Evolutionary conservation across 2,113 vertebrate genomes (phyloP).

Genomic region (Cephalopholis sonnerati): DNA sequence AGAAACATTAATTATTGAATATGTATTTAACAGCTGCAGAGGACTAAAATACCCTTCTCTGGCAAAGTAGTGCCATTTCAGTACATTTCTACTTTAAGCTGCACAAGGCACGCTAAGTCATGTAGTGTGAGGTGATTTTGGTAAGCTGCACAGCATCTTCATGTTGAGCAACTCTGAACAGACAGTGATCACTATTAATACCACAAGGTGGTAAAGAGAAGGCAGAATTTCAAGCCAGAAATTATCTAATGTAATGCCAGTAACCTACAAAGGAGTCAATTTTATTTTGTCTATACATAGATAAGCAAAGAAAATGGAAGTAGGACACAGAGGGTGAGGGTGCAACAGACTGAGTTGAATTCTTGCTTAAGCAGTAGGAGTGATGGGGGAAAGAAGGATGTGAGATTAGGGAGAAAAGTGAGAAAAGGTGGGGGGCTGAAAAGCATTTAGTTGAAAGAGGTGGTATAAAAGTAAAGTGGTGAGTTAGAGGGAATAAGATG

Average conservation of each 20-base stretch:
- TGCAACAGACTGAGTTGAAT: neutral
- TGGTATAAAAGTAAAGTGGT: constrained; percentile 36
- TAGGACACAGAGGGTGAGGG: neutral
- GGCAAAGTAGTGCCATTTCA: neutral
- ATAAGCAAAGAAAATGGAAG: constrained; percentile 3
- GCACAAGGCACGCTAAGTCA: neutral
- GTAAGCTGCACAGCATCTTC: neutral
- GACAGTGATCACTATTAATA: constrained; percentile 7
- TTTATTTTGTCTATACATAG: neutral
- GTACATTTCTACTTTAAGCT: neutral
- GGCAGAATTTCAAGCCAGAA: neutral
- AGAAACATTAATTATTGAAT: constrained; percentile 9
- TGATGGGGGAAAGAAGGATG: neutral
- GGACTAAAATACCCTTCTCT: neutral
- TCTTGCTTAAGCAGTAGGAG: neutral
- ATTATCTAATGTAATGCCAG: neutral
- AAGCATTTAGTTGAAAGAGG: constrained; percentile 35
- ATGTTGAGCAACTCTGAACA: constrained; percentile 1
- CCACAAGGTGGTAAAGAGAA: neutral
- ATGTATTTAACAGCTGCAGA: constrained; percentile 13
- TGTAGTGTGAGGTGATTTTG: neutral
- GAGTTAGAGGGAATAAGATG: constrained; percentile 26
- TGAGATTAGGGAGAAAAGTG: constrained; percentile 15
- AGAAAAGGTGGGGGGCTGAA: constrained; percentile 23
- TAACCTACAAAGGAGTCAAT: neutral